Base-by-base conservation (phyloP, 2,113 vertebrate genomes). In the Oreochromis niloticus region DNA sequence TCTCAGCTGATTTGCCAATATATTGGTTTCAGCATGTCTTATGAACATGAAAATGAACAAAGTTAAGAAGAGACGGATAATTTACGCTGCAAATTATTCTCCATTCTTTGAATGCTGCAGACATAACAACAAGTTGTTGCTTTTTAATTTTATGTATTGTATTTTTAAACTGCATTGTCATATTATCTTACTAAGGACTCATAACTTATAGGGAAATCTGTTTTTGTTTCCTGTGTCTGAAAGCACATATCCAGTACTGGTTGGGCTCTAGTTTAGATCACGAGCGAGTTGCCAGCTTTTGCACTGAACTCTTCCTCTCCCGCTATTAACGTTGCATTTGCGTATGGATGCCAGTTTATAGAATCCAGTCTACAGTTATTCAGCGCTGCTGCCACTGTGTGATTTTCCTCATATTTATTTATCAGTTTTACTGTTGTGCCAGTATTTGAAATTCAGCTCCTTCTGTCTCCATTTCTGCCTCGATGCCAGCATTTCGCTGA, bases 351-450 rank as follows among this genome's bases (percentile, higher is more conserved):
- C 89, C 86, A 88, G 50, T 50, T 85, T 50, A 22, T 22, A 27
- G 39, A 61, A 79, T 88, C 32, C 46, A 66, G 24, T 84, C 68
- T 81, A 80, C 61, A 66, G 17, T 84, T 79, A 55, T 85, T 90
- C 88, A 82, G 57, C 78, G 85, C 66, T 41, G 79, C 39, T 46
- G 68, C 63, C 81, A 22, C 22, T 57, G 52, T 34, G 50, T 82
- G 75, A 83, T 83, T 81, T 66, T 84, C 46, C 85, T 79, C 75
- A 48, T 79, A 86, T 89, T 86, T 85, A 80, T 89, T 91, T 80
- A 81, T 80, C 75, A 17, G 54, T 22, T 75, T 63, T 84, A 4
- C 63, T 56, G 80, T 27, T n/a, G 41, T 79, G 82, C 84, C 90
- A 86, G 85, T 39, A n/a, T 85, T 39, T 79, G 75, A 89, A 68